Evolutionary conservation across 64 coral and sea anemone genomes (phyloP).

Genomic region (Pocillopora verrucosa): DNA sequence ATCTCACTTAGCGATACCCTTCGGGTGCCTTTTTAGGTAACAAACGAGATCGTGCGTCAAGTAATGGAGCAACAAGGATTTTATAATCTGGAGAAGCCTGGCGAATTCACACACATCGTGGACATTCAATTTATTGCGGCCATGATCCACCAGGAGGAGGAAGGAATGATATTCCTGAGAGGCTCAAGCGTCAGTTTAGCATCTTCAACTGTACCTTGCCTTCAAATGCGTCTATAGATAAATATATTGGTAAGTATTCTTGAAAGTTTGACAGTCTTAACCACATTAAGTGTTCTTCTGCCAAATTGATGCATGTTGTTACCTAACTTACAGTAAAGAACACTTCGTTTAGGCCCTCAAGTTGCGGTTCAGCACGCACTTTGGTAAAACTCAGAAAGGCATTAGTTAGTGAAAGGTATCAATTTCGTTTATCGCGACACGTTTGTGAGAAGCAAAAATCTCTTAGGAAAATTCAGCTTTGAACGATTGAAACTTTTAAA

Average conservation of each 20-base stretch:
- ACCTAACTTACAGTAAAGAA: no score
- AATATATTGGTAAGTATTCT: constrained; percentile 87
- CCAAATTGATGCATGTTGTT: no score
- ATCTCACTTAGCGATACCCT: background rate
- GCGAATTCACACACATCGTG: constrained; percentile 97
- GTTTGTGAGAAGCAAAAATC: no score
- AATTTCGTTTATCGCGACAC: no score
- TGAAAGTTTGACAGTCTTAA: no score
- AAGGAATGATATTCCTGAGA: constrained; percentile 93
- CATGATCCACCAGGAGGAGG: constrained; percentile 98
- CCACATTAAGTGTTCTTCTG: no score
- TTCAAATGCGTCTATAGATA: constrained; percentile 94
- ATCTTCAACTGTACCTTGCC: constrained; percentile 99
- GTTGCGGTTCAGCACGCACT: no score
- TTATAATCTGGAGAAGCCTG: constrained; percentile 98
- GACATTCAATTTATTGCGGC: constrained; percentile 97
- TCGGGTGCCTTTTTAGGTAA: constrained; percentile 53
- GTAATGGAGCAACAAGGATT: constrained; percentile 98
- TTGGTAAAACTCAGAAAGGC: no score
- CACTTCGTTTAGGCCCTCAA: no score
- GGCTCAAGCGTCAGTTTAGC: constrained; percentile 90
- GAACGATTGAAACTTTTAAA: no score
- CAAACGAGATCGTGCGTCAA: constrained; percentile 98
- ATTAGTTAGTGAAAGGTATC: no score
- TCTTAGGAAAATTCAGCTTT: no score